Evolutionary conservation across 2,797 vertebrate species (phyloP).

Genomic region (Protonibea diacanthus): DNA sequence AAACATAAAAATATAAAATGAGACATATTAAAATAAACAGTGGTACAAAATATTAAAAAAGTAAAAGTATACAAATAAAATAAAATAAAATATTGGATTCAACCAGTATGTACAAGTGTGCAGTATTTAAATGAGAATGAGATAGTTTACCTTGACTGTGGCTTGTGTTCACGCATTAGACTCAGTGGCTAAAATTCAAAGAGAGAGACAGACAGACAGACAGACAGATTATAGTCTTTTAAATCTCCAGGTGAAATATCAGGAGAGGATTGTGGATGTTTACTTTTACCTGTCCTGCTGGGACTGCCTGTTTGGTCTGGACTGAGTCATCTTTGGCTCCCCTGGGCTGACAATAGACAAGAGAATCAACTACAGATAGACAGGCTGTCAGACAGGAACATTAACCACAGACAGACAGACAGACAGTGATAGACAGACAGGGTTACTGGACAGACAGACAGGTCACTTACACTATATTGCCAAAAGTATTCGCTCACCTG

Average conservation of each 20-base stretch:
- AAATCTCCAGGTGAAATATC: not conserved
- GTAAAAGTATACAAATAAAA: too few species aligned
- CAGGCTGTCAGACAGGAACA: not conserved
- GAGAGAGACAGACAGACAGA: not conserved
- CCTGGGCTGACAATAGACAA: slow-evolving; percentile 61
- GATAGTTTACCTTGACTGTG: slow-evolving; percentile 49
- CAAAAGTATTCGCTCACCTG: too few species aligned
- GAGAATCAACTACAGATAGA: not conserved
- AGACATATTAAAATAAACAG: too few species aligned
- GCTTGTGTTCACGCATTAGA: slow-evolving; percentile 29
- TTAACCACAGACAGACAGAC: not conserved
- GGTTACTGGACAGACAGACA: not conserved
- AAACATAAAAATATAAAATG: too few species aligned
- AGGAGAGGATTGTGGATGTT: slow-evolving; percentile 5
- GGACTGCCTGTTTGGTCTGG: slow-evolving; percentile 94
- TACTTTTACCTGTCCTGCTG: slow-evolving; percentile 92
- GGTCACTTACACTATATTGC: too few species aligned
- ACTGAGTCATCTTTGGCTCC: slow-evolving; percentile 98
- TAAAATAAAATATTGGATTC: too few species aligned
- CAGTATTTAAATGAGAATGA: too few species aligned
- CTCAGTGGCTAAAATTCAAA: slow-evolving; percentile 75
- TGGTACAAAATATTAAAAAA: too few species aligned
- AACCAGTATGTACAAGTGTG: too few species aligned
- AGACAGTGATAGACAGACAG: not conserved
- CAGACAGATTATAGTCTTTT: not conserved